Evolutionary conservation across 2,888 invertebrate species (phyloP).

Genomic region (Eilema caniola): DNA sequence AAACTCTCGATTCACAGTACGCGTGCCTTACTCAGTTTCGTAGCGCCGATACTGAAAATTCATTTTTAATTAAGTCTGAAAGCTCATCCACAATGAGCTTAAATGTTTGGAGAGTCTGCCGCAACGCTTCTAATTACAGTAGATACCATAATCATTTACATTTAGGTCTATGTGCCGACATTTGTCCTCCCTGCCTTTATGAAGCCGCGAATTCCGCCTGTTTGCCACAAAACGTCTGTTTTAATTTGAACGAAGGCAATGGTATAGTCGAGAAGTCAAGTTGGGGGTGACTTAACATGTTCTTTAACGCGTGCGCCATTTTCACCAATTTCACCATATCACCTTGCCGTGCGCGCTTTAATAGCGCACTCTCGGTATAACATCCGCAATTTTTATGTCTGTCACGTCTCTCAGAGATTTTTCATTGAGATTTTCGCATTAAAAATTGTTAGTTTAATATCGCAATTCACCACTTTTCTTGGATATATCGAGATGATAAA

Average conservation of each 20-base stretch:
- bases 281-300: conserved; percentile 63
- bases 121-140: conserved; percentile 55
- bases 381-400: conserved; percentile 65
- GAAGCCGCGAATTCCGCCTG: conserved; percentile 43
- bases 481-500: conserved; percentile 1
- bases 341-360: conserved; percentile 65
- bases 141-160: conserved; percentile 47
- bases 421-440: conserved; percentile 69
- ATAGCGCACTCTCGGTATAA: conserved; percentile 59
- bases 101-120: conserved; percentile 58
- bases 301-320: conserved; percentile 69
- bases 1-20: conserved; percentile 38
- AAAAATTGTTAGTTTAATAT: conserved; percentile 61
- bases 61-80: conserved; percentile 58
- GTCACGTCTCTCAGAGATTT: conserved; percentile 70
- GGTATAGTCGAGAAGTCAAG: conserved; percentile 51
- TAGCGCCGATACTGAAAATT: conserved; percentile 39
- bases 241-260: conserved; percentile 37
- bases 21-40: conserved; percentile 27
- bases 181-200: conserved; percentile 54
- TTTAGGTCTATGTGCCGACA: conserved; percentile 47
- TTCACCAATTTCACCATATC: conserved; percentile 70
- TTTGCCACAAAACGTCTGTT: conserved; percentile 41
- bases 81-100: conserved; percentile 53
- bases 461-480: conserved; percentile 47